Percentiles rank a stretch among this genome's conserved stretches.
These are phyloP conservation scores for Tychaedon coryphoeus DNA, from an alignment of 2,113 vertebrate species.

Conservation along the genomic window DNA sequence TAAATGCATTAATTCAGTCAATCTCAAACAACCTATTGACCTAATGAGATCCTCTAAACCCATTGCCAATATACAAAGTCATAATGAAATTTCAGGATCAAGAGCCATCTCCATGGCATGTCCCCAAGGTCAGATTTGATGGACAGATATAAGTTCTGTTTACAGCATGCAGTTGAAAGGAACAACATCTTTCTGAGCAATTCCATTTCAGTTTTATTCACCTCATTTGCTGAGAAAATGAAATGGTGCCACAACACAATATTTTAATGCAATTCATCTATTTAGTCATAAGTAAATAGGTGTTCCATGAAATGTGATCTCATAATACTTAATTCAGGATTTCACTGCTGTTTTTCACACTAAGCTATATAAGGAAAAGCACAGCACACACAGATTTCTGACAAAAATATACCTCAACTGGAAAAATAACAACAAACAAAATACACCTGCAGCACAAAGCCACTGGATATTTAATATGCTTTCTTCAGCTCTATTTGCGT, in stretches of 20 bases:
- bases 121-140: neutral
- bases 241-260: neutral
- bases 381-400: neutral
- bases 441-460: neutral
- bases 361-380: neutral
- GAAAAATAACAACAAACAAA: neutral
- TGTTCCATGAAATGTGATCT: neutral
- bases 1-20: neutral
- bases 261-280: neutral
- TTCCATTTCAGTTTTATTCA: neutral
- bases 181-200: neutral
- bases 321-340: neutral
- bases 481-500: neutral
- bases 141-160: neutral
- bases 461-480: neutral
- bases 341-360: neutral
- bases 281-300: neutral
- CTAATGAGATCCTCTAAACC: neutral
- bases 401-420: neutral
- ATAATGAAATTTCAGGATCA: neutral
- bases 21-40: neutral
- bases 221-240: neutral
- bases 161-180: neutral
- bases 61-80: accelerated
- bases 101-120: neutral